phyloP scores from a whole-genome alignment of 35 echinoderm and acorn worm genomes.

The Lytechinus variegatus region DNA sequence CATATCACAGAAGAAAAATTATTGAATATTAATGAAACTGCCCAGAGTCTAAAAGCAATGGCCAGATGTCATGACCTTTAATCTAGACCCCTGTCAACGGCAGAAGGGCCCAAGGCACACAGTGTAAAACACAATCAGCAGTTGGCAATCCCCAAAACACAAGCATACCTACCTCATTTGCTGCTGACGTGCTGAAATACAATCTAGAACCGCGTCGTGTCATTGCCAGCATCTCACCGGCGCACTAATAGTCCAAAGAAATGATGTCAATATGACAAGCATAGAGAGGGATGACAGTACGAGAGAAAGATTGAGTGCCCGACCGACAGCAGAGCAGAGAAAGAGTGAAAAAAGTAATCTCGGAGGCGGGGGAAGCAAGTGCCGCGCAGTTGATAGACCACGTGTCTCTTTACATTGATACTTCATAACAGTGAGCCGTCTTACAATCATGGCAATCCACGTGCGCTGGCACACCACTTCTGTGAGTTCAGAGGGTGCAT shows the following conservation, averaged over 20 bases:
- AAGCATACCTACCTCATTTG: constrained; percentile 28
- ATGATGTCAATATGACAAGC: constrained; percentile 41
- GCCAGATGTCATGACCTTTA: neutral
- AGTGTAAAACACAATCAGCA: neutral
- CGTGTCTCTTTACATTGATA: neutral
- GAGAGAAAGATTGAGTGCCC: neutral
- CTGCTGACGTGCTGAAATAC: constrained; percentile 33
- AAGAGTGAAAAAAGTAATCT: neutral
- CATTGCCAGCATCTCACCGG: constrained; percentile 17
- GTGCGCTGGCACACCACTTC: constrained; percentile 33
- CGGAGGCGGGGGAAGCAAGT: constrained; percentile 5
- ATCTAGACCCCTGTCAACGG: neutral
- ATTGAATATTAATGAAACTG: neutral
- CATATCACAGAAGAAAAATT: neutral
- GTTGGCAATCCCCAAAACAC: neutral
- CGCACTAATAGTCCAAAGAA: neutral
- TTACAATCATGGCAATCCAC: neutral
- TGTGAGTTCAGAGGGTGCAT: constrained; percentile 27
- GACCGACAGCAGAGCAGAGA: neutral
- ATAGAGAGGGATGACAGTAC: neutral
- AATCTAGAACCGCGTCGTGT: constrained; percentile 15
- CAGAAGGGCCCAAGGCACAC: neutral
- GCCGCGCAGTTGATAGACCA: neutral
- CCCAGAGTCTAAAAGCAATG: neutral
- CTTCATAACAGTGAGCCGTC: constrained; percentile 22